These are phyloP conservation scores for Pluvianellus socialis DNA, from an alignment of 2,113 vertebrate genomes.

Conservation along the genomic window DNA sequence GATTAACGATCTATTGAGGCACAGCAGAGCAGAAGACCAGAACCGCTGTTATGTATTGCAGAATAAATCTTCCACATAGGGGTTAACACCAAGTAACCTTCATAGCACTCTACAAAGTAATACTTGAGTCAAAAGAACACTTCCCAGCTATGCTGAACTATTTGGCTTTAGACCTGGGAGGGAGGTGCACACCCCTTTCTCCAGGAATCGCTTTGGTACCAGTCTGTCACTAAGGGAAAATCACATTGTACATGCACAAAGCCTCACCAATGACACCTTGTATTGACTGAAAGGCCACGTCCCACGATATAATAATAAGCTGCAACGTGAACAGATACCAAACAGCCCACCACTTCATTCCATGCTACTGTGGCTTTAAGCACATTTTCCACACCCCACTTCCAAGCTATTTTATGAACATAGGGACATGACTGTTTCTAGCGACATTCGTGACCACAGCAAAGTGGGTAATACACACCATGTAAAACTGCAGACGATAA, in stretches of 20 bases:
- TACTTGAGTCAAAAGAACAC: background rate
- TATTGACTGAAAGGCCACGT: background rate
- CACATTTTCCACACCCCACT: background rate
- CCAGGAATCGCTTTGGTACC: background rate
- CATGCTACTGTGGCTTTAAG: background rate
- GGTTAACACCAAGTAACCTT: background rate
- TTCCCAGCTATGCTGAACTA: background rate
- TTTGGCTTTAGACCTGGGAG: background rate
- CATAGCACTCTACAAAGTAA: background rate
- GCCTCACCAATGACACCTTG: background rate
- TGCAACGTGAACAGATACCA: background rate
- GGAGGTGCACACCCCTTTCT: background rate
- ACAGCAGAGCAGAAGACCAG: background rate
- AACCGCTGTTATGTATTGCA: background rate
- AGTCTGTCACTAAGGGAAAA: background rate
- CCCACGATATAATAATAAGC: background rate
- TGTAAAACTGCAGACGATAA: slow-evolving; percentile 99
- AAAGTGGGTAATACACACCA: slow-evolving; percentile 89
- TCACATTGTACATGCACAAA: background rate
- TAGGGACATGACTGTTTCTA: background rate
- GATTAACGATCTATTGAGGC: background rate
- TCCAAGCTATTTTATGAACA: background rate
- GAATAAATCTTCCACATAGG: background rate
- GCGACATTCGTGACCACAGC: slow-evolving; percentile 13
- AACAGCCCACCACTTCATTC: background rate